phyloP scores from a whole-genome alignment of 2,113 vertebrate species.

The Macrotus californicus region DNA sequence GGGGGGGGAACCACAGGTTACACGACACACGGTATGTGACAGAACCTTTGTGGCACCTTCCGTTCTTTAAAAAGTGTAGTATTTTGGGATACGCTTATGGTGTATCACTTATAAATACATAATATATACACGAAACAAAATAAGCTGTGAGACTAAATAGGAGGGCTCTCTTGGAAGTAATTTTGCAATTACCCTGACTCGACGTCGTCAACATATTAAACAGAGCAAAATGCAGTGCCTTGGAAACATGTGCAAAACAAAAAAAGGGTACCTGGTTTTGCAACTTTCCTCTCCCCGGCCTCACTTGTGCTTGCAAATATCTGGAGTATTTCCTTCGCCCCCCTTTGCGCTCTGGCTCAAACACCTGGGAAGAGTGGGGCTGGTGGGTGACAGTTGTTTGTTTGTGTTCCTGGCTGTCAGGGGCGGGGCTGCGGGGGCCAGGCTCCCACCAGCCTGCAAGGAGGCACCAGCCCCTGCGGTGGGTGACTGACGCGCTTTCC shows the following conservation, averaged over 20 bases:
- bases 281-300: not conserved
- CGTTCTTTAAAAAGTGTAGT: not conserved
- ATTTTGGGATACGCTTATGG: not conserved
- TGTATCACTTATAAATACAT: not conserved
- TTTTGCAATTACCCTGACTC: not conserved
- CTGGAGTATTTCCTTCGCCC: not conserved
- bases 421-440: not conserved
- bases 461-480: fast-evolving
- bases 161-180: not conserved
- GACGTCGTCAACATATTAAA: not conserved
- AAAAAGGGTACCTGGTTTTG: not conserved
- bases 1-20: fast-evolving
- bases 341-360: not conserved
- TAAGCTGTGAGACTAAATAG: not conserved
- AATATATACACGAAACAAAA: too few relatives aligned
- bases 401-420: not conserved
- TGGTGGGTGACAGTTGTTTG: not conserved
- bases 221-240: not conserved
- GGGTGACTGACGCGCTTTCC: fast-evolving
- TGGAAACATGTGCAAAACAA: not conserved
- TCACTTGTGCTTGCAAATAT: not conserved
- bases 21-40: fast-evolving
- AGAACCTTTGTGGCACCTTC: not conserved
- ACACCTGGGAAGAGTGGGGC: not conserved
- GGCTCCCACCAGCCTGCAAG: not conserved